These are phyloP conservation scores for Brachyistius frenatus DNA, from an alignment of 2,113 vertebrate genomes.

Conservation along the genomic window DNA sequence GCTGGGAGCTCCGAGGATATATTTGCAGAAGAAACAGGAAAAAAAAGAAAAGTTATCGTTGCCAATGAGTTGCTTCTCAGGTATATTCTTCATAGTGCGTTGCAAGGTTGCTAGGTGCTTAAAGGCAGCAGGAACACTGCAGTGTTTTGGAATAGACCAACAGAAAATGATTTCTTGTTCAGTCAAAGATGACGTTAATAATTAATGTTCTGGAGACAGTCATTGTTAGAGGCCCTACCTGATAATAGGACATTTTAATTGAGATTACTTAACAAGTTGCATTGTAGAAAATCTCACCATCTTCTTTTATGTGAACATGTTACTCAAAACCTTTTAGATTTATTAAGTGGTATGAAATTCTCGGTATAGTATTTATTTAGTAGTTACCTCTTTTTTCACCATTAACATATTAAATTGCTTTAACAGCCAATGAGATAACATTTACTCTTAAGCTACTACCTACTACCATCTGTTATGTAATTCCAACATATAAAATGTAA, in stretches of 20 bases:
- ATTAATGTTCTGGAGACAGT: background rate
- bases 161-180: conserved; percentile 26
- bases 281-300: too few species aligned
- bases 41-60: conserved; percentile 5
- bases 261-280: background rate
- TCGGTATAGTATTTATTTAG: too few species aligned
- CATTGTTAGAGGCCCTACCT: conserved; percentile 1
- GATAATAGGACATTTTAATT: background rate
- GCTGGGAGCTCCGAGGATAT: background rate
- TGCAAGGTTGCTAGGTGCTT: conserved; percentile 18
- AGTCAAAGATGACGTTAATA: conserved; percentile 22
- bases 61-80: conserved; percentile 15
- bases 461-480: too few species aligned
- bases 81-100: conserved; percentile 1
- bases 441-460: too few species aligned
- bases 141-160: conserved; percentile 19
- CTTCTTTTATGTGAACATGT: too few species aligned
- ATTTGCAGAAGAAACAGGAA: conserved; percentile 1
- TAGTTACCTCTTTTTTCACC: too few species aligned
- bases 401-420: too few species aligned
- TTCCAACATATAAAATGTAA: too few species aligned
- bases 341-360: too few species aligned
- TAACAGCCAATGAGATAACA: too few species aligned
- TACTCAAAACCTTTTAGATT: too few species aligned
- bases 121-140: conserved; percentile 18